A percentile compares a stretch with the other conserved stretches of the same genome.
Evolutionary conservation across 2,797 vertebrate genomes (phyloP).

Genomic region (Dicrostonyx torquatus): DNA sequence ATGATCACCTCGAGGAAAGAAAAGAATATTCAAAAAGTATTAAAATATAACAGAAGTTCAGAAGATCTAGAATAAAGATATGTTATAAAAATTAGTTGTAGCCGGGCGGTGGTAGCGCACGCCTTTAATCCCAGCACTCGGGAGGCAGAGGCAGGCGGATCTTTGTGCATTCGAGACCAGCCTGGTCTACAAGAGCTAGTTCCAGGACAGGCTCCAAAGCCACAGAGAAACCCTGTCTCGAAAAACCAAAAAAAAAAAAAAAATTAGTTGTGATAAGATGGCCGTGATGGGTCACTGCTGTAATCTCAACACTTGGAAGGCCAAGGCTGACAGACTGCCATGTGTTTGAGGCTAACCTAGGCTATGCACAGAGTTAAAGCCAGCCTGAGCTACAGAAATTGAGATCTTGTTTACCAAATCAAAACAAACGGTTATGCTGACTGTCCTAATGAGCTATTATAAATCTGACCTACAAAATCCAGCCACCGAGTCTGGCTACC

Average conservation of each 20-base stretch:
- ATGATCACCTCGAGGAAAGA: neutral
- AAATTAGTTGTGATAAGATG: neutral
- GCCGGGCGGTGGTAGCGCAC: too few species aligned
- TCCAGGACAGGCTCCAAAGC: too few species aligned
- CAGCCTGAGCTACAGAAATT: neutral
- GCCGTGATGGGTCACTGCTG: neutral
- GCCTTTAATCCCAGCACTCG: too few species aligned
- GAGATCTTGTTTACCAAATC: neutral
- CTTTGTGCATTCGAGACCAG: too few species aligned
- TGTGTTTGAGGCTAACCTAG: neutral
- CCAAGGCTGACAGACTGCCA: neutral
- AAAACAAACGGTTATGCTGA: neutral
- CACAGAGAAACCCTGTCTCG: too few species aligned
- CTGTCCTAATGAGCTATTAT: neutral
- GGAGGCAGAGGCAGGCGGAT: too few species aligned
- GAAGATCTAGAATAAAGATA: constrained; percentile 11
- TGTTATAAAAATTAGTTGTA: neutral
- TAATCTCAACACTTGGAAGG: neutral
- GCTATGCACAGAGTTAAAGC: neutral
- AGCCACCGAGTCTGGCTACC: neutral
- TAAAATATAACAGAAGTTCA: constrained; percentile 37
- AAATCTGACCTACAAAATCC: neutral
- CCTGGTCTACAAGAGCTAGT: too few species aligned
- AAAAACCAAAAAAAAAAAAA: too few species aligned
- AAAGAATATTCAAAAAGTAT: constrained; percentile 44